Base-by-base conservation (phyloP, 2,113 vertebrate species). In the Pluvianellus socialis region DNA sequence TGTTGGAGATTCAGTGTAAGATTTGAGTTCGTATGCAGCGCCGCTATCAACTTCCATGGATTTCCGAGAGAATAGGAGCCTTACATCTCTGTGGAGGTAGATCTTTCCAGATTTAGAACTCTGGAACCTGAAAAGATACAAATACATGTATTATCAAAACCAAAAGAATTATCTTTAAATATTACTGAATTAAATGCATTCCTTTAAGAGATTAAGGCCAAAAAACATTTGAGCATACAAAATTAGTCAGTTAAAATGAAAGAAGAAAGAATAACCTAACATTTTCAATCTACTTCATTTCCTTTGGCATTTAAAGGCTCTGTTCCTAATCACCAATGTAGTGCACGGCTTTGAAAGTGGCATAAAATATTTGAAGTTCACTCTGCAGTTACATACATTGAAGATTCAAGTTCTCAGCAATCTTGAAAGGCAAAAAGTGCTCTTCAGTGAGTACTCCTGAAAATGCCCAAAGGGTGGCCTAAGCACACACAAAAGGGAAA, bases 51-150 rank as follows among this genome's bases (percentile, higher is more conserved):
- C 99, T 99, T 99, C 99, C 99, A 99, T 99, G 94, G 99, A 99
- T 98, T 99, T 99, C 95, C 99, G 99, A 96, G 99, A 99, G 97
- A 99, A 99, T 59, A 99, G 98, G 97, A 99, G 99, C 91, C 99
- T 98, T 95, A 99, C 99, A 97, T 99, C 99, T 98, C 99, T 98
- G 94, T 99, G 99, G 99, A 99, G 99, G 99, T 99, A 99, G 99
- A 99, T 99, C 99, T 99, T 99, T 97, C 99, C 99, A 99, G 99
- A 99, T 98, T 99, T 99, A 38, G 99, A 99, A 98, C 99, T 99
- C 98, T 99, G 99, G 98, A 99, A 99, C 99, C 99, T 99, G 96
- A 75, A 91, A 87, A 94, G 70, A 95, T 13, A 97, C 18, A 73
- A 88, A 63, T 61, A 93, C 14, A 20, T 73, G 13, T n/a, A 42